Conservation (phyloP, 2,797 vertebrate genomes). For the Rhinogobio ventralis region DNA sequence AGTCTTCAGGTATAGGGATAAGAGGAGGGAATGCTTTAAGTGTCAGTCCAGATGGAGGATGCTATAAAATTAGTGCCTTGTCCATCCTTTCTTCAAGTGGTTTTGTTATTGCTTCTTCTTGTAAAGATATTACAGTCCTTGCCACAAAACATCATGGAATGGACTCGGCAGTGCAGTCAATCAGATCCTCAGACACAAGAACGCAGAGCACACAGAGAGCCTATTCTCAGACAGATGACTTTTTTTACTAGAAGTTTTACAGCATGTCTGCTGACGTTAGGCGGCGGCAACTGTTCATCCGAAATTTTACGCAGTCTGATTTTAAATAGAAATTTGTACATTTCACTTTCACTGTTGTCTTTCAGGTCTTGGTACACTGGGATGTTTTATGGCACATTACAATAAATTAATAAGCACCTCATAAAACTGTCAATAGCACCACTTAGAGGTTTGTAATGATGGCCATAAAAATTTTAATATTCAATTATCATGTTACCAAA, state of each 20-base stretch:
- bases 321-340: background rate
- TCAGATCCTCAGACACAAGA: conserved; percentile 21
- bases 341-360: conserved; percentile 2
- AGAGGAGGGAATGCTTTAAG: conserved; percentile 39
- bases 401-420: conserved; percentile 39
- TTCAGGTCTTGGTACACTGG: background rate
- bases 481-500: conserved; percentile 4
- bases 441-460: conserved; percentile 38
- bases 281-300: background rate
- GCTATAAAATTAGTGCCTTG: conserved; percentile 49
- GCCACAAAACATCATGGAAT: conserved; percentile 43
- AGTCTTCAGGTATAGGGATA: background rate
- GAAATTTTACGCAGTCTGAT: background rate
- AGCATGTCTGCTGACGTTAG: conserved; percentile 11
- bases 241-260: conserved; percentile 23
- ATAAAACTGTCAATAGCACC: conserved; percentile 42
- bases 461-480: conserved; percentile 24
- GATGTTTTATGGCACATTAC: conserved; percentile 32
- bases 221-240: conserved; percentile 14
- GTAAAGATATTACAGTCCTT: conserved; percentile 44
- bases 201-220: background rate
- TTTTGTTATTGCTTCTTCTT: conserved; percentile 50
- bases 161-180: conserved; percentile 24
- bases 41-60: conserved; percentile 34
- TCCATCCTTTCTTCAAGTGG: conserved; percentile 41